Evolutionary conservation across 2,888 invertebrate genomes (phyloP), one percentile per base, ranked within the genome.

Genomic region (Callyntrura guangdongensis): DNA sequence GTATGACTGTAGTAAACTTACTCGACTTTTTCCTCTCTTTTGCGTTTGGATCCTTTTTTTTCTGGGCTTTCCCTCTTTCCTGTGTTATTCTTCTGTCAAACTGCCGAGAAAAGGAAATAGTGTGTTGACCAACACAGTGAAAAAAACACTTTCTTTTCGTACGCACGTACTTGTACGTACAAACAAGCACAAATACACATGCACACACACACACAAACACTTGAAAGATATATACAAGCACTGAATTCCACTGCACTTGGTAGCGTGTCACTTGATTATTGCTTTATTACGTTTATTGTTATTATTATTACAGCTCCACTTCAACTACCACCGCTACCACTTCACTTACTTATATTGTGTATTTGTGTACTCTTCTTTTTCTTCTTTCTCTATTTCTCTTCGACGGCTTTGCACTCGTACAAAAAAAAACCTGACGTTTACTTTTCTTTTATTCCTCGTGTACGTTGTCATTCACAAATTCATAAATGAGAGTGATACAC

Each of bases 1-100:
- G 59, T 90, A 86, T 36, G 77, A 85, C n/a, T 56, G 56, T 59
- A 49, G 20, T 86, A 59, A 90, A 90, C 90, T 90, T 90, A 90
- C 90, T 82, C 82, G 56, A 59, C 84, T 67, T 87, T 59, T 45
- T 56, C 14, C 53, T 77, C 67, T 49, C 27, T 59, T 81, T 25
- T 64, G 17, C 36, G 22, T 53, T 45, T 36, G 49, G 27, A 81
- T 90, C 86, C 86, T 81, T 82, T 36, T 9, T 77, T 64, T 64
- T 67, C 47, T 61, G 3, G 2, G 36, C 36, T 67, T 61, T 67
- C 61, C 49, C 56, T 88, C 56, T 61, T 83, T 77, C n/a, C 67
- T 85, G 49, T 85, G 69, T 56, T 22, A 45, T 59, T 83, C 83
- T 67, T 49, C 67, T 67, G 64, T 83, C 83, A 83, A 83, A 25